phyloP scores from a whole-genome alignment of 1,140 invertebrate genomes.

The Ips nitidus region DNA sequence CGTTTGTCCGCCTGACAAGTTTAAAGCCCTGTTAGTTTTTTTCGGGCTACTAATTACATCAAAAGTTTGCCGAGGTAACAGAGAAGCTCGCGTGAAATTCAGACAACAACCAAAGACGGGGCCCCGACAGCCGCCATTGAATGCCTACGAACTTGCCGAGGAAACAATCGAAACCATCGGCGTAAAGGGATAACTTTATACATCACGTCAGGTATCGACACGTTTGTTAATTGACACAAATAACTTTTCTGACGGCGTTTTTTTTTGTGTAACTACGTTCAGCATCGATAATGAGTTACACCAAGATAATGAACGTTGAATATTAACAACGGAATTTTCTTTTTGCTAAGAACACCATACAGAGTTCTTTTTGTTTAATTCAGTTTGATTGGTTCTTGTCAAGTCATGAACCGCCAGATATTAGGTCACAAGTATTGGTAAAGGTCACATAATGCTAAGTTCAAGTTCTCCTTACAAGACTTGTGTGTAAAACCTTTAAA shows the following conservation, averaged over 20 bases:
- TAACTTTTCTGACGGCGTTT: not conserved
- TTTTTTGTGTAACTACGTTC: not conserved
- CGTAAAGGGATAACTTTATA: slow-evolving; percentile 38
- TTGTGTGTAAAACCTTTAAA: too few species aligned
- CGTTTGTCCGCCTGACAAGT: slow-evolving; percentile 37
- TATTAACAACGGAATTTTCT: too few species aligned
- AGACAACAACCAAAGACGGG: slow-evolving; percentile 36
- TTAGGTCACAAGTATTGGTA: too few species aligned
- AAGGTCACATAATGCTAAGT: too few species aligned
- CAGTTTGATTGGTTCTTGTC: too few species aligned
- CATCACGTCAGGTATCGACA: slow-evolving; percentile 21
- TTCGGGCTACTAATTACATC: slow-evolving; percentile 41
- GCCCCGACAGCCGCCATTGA: slow-evolving; percentile 28
- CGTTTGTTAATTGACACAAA: slow-evolving; percentile 24
- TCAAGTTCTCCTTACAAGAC: too few species aligned
- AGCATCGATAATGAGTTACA: too few species aligned
- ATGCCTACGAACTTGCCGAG: slow-evolving; percentile 20
- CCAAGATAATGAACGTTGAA: too few species aligned
- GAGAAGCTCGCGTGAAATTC: slow-evolving; percentile 41
- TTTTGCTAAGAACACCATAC: too few species aligned
- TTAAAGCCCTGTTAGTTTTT: slow-evolving; percentile 43
- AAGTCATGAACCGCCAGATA: too few species aligned
- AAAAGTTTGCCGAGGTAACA: slow-evolving; percentile 39
- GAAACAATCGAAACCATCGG: slow-evolving; percentile 29
- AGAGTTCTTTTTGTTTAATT: too few species aligned